Evolutionary conservation across 1,140 invertebrate species (phyloP).

Genomic region (Luehdorfia chinensis): DNA sequence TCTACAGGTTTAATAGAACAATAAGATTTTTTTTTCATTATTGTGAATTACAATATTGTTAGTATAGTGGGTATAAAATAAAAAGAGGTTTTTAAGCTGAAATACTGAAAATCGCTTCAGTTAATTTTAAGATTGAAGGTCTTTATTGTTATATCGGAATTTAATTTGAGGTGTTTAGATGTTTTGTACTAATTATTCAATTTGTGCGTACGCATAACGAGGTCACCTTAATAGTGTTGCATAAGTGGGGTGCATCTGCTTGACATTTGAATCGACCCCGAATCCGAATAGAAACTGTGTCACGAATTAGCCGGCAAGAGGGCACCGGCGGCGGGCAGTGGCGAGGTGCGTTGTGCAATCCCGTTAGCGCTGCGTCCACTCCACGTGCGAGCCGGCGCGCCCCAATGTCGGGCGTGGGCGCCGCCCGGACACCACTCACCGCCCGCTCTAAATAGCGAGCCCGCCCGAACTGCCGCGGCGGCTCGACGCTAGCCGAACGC

Average conservation of each 20-base stretch:
- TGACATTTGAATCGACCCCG: slow-evolving; percentile 76
- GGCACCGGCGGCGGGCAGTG: slow-evolving; percentile 39
- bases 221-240: slow-evolving; percentile 62
- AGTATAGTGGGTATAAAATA: too few species aligned
- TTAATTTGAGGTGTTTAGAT: too few species aligned
- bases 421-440: slow-evolving; percentile 45
- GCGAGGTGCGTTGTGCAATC: slow-evolving; percentile 68
- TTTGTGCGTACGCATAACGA: slow-evolving; percentile 50
- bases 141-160: too few species aligned
- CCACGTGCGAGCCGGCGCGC: slow-evolving; percentile 66
- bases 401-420: too few species aligned
- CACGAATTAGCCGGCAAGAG: slow-evolving; percentile 61
- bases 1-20: too few species aligned
- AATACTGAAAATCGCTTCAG: too few species aligned
- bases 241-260: slow-evolving; percentile 74
- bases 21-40: too few species aligned
- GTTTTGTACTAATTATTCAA: slow-evolving; percentile 43
- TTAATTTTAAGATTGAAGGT: too few species aligned
- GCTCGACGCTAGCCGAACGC: slow-evolving; percentile 33
- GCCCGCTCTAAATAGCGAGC: slow-evolving; percentile 56
- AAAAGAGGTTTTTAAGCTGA: too few species aligned
- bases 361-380: slow-evolving; percentile 54
- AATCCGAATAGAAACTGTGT: slow-evolving; percentile 76
- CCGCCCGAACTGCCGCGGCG: slow-evolving; percentile 34
- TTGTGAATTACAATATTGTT: too few species aligned